A percentile compares a stretch with the other conserved stretches of the same genome.
Evolutionary conservation across 2,888 invertebrate species (phyloP).

Genomic region (Phengaris arion): DNA sequence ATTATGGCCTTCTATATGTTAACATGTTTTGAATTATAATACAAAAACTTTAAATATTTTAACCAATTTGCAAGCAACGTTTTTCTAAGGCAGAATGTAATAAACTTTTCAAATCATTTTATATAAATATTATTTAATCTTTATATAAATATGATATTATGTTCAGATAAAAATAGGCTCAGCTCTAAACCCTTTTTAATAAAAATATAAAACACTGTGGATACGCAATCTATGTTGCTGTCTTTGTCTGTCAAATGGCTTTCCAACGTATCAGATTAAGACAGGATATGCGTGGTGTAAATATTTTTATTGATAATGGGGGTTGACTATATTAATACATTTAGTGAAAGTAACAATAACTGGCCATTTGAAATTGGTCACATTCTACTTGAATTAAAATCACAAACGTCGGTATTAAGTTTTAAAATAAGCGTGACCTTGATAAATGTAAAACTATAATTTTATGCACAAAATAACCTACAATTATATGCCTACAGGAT

Average conservation of each 20-base stretch:
- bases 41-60: background rate
- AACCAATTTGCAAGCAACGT: background rate
- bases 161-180: background rate
- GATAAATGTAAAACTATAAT: constrained; percentile 9
- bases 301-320: too few species aligned
- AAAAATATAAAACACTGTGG: too few species aligned
- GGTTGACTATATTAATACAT: background rate
- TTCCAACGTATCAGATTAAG: too few species aligned
- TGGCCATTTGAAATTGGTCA: background rate
- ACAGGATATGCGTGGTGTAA: too few species aligned
- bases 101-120: background rate
- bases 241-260: too few species aligned
- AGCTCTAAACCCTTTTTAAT: background rate
- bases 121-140: background rate
- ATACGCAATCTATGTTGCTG: too few species aligned
- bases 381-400: background rate
- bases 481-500: background rate
- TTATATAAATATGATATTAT: background rate
- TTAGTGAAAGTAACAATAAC: background rate
- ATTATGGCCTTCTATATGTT: background rate
- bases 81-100: background rate
- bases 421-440: constrained; percentile 9
- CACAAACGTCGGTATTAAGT: background rate
- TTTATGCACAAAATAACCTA: background rate
- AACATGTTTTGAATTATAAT: background rate